phyloP scores from a whole-genome alignment of 1,140 invertebrate species.

The Lepidurus arcticus region DNA sequence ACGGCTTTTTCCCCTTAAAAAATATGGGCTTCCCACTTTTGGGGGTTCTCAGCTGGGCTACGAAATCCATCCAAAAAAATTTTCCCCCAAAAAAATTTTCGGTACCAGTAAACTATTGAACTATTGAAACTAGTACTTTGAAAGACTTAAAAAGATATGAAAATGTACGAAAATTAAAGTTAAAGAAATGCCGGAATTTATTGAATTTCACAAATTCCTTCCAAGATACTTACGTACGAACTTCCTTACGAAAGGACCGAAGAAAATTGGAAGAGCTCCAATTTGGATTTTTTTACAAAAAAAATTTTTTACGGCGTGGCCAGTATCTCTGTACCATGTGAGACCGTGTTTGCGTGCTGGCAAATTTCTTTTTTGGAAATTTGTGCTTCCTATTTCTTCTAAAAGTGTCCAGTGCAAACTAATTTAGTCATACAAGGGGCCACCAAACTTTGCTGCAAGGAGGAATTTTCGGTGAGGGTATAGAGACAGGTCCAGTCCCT shows the following conservation, averaged over 20 bases:
- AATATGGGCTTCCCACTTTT: background rate
- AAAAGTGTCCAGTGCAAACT: background rate
- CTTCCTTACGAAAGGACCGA: background rate
- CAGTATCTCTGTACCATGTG: background rate
- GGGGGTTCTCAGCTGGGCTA: too few species aligned
- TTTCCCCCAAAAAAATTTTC: background rate
- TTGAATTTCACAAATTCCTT: background rate
- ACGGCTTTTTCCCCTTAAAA: background rate
- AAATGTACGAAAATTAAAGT: too few species aligned
- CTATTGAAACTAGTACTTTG: background rate
- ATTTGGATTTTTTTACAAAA: background rate
- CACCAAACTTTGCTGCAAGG: background rate
- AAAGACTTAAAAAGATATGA: too few species aligned
- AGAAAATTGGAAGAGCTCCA: background rate
- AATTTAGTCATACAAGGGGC: conserved; percentile 1
- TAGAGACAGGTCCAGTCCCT: too few species aligned
- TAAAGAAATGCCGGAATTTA: too few species aligned
- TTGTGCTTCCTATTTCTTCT: background rate
- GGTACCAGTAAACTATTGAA: background rate
- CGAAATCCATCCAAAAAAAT: background rate
- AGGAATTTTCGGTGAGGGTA: background rate
- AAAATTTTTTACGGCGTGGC: too few species aligned
- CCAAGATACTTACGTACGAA: background rate
- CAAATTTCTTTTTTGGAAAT: background rate
- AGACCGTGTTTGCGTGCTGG: background rate